Base-by-base conservation (phyloP, 2,113 vertebrate genomes). In the Sylvilagus bachmani region DNA sequence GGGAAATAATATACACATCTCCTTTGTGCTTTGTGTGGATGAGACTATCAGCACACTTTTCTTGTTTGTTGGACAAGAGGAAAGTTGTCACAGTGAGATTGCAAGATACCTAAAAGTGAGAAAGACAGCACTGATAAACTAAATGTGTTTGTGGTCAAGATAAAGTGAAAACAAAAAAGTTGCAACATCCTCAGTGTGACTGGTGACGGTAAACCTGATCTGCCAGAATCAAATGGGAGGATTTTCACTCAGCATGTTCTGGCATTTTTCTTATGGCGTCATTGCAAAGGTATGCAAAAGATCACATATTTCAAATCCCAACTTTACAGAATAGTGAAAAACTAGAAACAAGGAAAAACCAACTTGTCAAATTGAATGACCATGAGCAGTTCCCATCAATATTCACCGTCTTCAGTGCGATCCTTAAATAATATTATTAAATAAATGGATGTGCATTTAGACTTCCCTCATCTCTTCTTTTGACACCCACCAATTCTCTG, bases 281-380 rank as follows among this genome's bases (percentile, higher is more conserved):
- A 77, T 66, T 85, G 31, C 17, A 86, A 91, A 95, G 17, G n/a
- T 75, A 89, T 55, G 66, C 79, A 93, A 93, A 77, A 61, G 33
- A 75, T 6, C 14, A 64, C 38, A 87, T 10, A n/a, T 61, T 88
- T 87, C 82, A 85, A 83, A 55, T 53, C 62, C 74, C 90, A 25
- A 89, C n/a, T 86, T 75, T 85, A 16, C 14, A 91, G 21, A 86
- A 44, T 10, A 38, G 19, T 70, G 22, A 71, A 85, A 92, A 90
- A 33, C 21, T 58, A 51, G 53, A 92, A 90, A 33, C 21, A 58
- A 51, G 53, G 31, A 73, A 80, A 73, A 44, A 31, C 7, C 33
- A 90, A 29, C 6, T 55, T 10, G 21, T 75, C 12, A 55, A n/a
- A 64, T 29, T 49, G n/a, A 51, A 12, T 53, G 67, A 82, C 51